Evolutionary conservation across 2,113 vertebrate species (phyloP).

Genomic region (Coregonus clupeaformis): DNA sequence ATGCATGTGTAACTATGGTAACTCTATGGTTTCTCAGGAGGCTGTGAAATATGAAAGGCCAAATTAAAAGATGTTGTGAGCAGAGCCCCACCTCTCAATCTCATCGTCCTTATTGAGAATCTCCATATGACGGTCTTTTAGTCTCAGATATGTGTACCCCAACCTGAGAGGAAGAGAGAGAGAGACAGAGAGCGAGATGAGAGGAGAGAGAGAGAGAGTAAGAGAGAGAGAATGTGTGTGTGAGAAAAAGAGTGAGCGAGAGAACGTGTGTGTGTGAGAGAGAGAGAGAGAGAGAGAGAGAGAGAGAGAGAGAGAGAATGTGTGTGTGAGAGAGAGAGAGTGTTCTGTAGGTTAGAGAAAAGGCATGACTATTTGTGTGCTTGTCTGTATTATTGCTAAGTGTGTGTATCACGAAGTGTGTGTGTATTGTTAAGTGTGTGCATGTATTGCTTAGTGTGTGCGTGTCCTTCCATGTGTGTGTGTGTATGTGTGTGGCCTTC

Average conservation of each 20-base stretch:
- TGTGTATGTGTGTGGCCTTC: conserved; percentile 1
- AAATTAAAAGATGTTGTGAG: neutral
- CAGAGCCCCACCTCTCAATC: conserved; percentile 81
- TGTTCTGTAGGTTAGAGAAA: neutral
- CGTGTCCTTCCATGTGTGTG: neutral
- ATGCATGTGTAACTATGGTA: too few relatives aligned
- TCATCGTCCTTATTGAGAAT: conserved; percentile 90
- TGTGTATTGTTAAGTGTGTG: neutral
- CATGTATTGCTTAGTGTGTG: neutral
- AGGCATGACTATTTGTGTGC: neutral
- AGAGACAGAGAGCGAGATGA: conserved; percentile 7
- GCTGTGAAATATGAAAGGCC: too few relatives aligned
- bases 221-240: neutral
- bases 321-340: neutral
- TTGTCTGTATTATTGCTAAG: too few relatives aligned
- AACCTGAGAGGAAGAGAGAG: conserved; percentile 71
- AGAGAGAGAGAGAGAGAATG: too few relatives aligned
- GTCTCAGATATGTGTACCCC: conserved; percentile 90
- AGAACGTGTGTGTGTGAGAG: too few relatives aligned
- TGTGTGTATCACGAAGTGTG: neutral
- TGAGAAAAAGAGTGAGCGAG: neutral
- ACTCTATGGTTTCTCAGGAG: too few relatives aligned
- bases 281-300: too few relatives aligned
- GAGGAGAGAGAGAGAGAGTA: neutral
- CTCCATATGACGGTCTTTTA: conserved; percentile 95